Conservation (phyloP, 2,888 invertebrate genomes). For the Deilephila porcellus region DNA sequence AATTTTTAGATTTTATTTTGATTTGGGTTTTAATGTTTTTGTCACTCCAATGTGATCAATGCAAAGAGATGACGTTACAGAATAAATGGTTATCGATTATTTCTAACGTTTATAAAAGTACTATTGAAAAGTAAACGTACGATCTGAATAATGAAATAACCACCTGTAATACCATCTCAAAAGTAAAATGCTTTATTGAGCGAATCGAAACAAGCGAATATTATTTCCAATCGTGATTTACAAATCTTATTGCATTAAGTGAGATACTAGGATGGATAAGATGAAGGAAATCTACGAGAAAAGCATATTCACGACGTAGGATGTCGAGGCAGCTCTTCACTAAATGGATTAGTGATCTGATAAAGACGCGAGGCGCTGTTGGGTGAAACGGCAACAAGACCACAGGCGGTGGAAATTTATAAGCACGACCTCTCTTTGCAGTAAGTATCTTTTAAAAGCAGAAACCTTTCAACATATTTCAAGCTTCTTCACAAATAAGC, state of each 20-base stretch:
- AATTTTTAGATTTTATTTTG: slow-evolving; percentile 13
- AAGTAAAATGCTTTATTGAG: no score
- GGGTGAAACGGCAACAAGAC: neutral
- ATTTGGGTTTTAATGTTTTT: neutral
- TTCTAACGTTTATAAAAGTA: no score
- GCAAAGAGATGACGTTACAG: neutral
- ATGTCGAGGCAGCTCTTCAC: slow-evolving; percentile 13
- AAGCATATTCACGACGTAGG: neutral
- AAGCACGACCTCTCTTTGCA: neutral
- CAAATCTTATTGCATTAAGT: neutral
- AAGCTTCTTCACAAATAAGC: slow-evolving; percentile 2
- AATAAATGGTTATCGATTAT: no score
- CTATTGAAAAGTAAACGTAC: no score
- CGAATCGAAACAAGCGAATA: no score
- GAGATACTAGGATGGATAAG: neutral
- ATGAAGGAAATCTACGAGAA: neutral
- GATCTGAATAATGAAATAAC: no score
- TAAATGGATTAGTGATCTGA: slow-evolving; percentile 6
- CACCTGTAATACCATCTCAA: no score
- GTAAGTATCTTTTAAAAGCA: neutral
- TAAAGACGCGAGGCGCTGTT: slow-evolving; percentile 3
- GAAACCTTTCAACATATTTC: neutral
- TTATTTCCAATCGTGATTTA: no score
- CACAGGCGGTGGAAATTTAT: neutral
- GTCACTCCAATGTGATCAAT: neutral